Evolutionary conservation across 1,140 invertebrate species (phyloP), one percentile per base, ranked within the genome.

Genomic region (Phymorhynchus buccinoides): DNA sequence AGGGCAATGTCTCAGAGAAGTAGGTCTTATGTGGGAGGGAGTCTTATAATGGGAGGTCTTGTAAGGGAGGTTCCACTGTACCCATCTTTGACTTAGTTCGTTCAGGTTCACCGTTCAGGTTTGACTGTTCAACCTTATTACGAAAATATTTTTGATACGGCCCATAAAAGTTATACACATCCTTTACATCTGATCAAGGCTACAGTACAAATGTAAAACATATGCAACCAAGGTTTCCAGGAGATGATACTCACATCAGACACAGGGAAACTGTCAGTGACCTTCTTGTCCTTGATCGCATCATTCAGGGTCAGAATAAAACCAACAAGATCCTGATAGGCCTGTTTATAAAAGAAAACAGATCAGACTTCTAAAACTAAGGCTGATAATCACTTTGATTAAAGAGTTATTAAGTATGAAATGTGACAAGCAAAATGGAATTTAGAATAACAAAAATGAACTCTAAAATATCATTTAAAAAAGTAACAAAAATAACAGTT

Each of bases 271-370:
- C 95, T 94, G 56, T 95, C 94, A 79, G 95, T 95, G 22, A 96
- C 93, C 84, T 96, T 95, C 91, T 96, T 97, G 35, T 96, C 96
- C 94, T 96, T 96, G 4, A 98, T 96, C 18, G 96, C 95, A 90
- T 97, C 95, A 94, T 98, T 98, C 86, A 98, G 94, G 30, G 96
- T 96, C 84, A 96, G 95, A 89, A 99, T 95, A 92, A 98, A 98
- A 7, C 97, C 97, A 73, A 97, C 93, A 85, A 97, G 96, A 94
- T 98, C 97, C 94, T 96, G 91, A 66, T 94, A 94, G 84, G 93
- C 93, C 91, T 91, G 71, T 80, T 62, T 16, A 22, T 30, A 77
- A 44, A 4, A 14, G 42, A 37, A 77, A 30, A 35, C 44, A 77
- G 30, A 41, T 78, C 37, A 78, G n/a, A 27, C 22, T 1, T 18